Evolutionary conservation across 2,888 invertebrate genomes (phyloP), one percentile per base, ranked within the genome.

Genomic region (Perdita meconis): DNA sequence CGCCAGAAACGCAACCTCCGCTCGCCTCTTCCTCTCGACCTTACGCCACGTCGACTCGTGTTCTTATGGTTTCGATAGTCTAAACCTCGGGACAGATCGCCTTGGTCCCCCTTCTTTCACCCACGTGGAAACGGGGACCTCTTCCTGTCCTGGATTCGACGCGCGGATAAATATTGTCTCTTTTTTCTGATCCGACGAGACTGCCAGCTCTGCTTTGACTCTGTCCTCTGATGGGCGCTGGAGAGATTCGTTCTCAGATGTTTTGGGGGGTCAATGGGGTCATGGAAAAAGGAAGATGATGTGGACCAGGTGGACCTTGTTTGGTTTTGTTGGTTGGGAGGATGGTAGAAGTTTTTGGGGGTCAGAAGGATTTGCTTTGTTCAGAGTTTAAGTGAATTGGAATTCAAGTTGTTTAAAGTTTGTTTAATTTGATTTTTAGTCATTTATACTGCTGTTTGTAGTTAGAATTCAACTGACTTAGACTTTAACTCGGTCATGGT

Each of bases 1-100:
- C 85, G 85, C 87, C 90, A 90, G 90, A 90, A 81, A 88, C 86
- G 71, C 65, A 81, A 75, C 77, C 80, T 80, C 65, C 61, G 26
- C 66, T 57, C 51, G 13, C 47, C 56, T 30, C 30, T 30, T 30
- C 30, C 30, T 30, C 63, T 64, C 47, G 60, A 34, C 38, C 57
- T 53, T 34, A 55, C 67, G 73, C 70, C 68, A n/a, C 50, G 50
- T 51, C 26, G 34, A 26, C 42, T 16, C 47, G n/a, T n/a, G n/a
- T 68, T 55, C 38, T 36, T 42, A 40, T 34, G 26, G 19, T 57
- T 50, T 61, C 65, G 59, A 66, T 61, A 50, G 38, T 40, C 34
- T 24, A 40, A 60, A 60, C 64, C 63, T 36, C 12, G 36, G 55
- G 51, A 68, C 50, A 51, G 30, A 51, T 24, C n/a, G n/a, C n/a